Conservation (phyloP, 2,113 vertebrate species). For the Indicator indicator region DNA sequence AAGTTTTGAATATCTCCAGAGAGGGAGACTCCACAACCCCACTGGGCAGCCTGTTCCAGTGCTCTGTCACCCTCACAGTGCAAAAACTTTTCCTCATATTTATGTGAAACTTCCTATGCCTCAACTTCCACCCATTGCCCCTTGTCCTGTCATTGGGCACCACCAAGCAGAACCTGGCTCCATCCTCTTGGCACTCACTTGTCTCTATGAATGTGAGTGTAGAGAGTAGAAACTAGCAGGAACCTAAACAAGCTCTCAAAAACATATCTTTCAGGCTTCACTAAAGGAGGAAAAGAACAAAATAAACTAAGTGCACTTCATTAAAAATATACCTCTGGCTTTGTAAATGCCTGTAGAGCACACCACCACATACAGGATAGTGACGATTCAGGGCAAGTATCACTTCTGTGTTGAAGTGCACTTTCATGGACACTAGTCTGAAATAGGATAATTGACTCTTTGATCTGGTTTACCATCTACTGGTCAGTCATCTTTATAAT, state of each 20-base stretch:
- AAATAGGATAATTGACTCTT: background rate
- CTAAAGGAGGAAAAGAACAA: background rate
- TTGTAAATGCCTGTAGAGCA: background rate
- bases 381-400: background rate
- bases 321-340: background rate
- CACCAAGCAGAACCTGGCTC: no score
- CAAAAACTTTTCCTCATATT: no score
- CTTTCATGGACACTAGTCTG: background rate
- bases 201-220: background rate
- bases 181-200: background rate
- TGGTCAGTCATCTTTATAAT: background rate
- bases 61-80: no score
- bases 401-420: background rate
- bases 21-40: no score
- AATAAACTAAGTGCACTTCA: background rate
- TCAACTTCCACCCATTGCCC: no score
- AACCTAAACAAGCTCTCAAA: background rate
- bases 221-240: background rate
- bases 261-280: background rate
- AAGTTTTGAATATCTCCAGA: no score
- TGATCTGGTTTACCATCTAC: background rate
- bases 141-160: no score
- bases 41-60: no score
- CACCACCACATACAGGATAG: fast-evolving
- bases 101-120: no score